These are phyloP conservation scores for Ciconia nigra DNA, from an alignment of 2,797 vertebrate genomes.

Conservation along the genomic window DNA sequence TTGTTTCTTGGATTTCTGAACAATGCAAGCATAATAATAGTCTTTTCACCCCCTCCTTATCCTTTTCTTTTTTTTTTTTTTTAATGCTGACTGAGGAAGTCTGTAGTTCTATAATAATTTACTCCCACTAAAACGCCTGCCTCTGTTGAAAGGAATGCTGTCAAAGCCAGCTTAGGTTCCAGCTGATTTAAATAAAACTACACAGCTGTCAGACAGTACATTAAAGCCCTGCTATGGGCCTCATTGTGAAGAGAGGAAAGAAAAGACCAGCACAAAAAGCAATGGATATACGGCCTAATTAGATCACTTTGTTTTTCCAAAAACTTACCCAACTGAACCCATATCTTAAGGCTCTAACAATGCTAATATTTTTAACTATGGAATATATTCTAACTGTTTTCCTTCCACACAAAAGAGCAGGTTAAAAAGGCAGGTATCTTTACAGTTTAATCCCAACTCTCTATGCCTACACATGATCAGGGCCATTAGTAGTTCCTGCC, in stretches of 20 bases:
- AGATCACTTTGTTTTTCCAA: background rate
- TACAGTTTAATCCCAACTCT: background rate
- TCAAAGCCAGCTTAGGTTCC: slow-evolving; percentile 47
- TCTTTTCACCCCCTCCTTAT: background rate
- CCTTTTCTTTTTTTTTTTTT: background rate
- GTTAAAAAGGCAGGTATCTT: background rate
- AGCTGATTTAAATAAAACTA: slow-evolving; percentile 65
- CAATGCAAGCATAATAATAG: background rate
- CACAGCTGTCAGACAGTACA: slow-evolving; percentile 46
- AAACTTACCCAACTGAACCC: background rate
- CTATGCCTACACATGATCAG: background rate
- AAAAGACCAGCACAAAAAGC: slow-evolving; percentile 6
- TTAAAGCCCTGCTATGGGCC: background rate
- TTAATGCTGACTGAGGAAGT: slow-evolving; percentile 34
- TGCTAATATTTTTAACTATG: background rate
- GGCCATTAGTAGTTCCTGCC: background rate
- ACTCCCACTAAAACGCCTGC: slow-evolving; percentile 27
- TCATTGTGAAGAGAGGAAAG: background rate
- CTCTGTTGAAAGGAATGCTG: slow-evolving; percentile 58
- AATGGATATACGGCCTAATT: background rate
- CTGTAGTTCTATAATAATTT: slow-evolving; percentile 42
- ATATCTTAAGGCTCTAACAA: background rate
- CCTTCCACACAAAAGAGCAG: background rate
- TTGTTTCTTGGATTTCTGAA: background rate
- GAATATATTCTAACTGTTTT: background rate